Base-by-base conservation (phyloP, 2,797 vertebrate genomes). In the Amniataba percoides region DNA sequence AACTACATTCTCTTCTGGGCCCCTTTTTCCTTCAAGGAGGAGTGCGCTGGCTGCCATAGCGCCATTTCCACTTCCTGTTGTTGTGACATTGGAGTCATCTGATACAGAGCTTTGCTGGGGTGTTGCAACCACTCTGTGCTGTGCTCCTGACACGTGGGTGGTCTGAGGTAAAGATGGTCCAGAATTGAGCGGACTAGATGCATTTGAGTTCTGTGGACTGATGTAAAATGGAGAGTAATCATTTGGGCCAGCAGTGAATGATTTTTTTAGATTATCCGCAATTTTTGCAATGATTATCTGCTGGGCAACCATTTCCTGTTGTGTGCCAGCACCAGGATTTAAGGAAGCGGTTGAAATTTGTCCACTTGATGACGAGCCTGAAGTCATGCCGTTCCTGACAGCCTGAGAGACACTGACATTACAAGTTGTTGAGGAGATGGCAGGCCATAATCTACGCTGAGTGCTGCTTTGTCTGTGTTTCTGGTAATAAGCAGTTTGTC, bases 61-160 rank as follows among this genome's bases (percentile, higher is more conserved):
- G 43, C 34, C 39, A 56, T 7, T 21, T 55, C 19, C 21, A 55
- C 73, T 36, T 49, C 3, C 9, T 45, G 31, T n/a, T 71, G 66
- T 0, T 8, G 7, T 40, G 40, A 14, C 9, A 36, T 1, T 3
- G 18, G 15, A 16, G 11, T 1, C 1, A 36, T 68, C 14, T 51
- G 66, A 34, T 55, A 13, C 34, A 56, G 14, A 18, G 39, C n/a
- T 72, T 49, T 80, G 59, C 14, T 53, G 68, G 19, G 14, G 34
- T 18, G 10, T 13, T 2, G 16, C 4, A 56, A 64, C 23, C 59
- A 12, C 1, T 3, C 23, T 23, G 0, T 58, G 19, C 8, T 77
- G 61, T 9, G 0, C 4, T 62, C 10, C 56, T 69, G 72, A 49
- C 23, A 25, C 34, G 2, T 52, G 63, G 56, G 10, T 58, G 14